These are phyloP conservation scores for Mormyrus iriodes DNA, from an alignment of 2,113 vertebrate species.

Conservation along the genomic window DNA sequence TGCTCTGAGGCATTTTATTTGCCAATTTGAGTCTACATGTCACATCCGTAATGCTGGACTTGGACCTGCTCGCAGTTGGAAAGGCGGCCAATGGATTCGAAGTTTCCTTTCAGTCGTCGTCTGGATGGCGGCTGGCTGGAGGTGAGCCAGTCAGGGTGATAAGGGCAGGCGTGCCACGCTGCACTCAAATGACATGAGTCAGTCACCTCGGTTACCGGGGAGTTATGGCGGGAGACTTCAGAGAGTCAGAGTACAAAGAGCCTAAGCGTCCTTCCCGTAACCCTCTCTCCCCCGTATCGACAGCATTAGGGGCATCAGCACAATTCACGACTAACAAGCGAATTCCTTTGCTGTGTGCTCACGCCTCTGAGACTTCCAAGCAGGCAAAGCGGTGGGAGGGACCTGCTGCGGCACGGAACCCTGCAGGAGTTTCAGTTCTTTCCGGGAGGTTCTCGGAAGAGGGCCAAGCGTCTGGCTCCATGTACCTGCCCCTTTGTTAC, in stretches of 20 bases:
- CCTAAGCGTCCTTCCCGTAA: neutral
- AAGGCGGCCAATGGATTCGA: neutral
- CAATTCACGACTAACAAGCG: neutral
- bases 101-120: neutral
- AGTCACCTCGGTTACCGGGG: neutral
- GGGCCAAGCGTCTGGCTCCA: neutral
- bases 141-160: neutral
- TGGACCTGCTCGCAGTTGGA: neutral
- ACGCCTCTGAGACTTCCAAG: neutral
- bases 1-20: neutral
- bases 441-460: neutral
- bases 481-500: neutral
- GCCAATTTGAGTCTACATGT: no score
- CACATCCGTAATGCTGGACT: neutral
- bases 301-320: neutral
- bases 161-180: neutral
- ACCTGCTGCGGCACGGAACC: neutral
- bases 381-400: neutral
- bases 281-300: neutral
- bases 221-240: constrained; percentile 1
- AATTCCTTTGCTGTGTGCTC: neutral
- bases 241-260: constrained; percentile 23
- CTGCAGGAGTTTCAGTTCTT: neutral
- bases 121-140: neutral
- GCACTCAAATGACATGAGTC: neutral